Percentiles rank a stretch among this genome's conserved stretches.
Conservation (phyloP, 2,888 invertebrate genomes). For the Halocaridina rubra region DNA sequence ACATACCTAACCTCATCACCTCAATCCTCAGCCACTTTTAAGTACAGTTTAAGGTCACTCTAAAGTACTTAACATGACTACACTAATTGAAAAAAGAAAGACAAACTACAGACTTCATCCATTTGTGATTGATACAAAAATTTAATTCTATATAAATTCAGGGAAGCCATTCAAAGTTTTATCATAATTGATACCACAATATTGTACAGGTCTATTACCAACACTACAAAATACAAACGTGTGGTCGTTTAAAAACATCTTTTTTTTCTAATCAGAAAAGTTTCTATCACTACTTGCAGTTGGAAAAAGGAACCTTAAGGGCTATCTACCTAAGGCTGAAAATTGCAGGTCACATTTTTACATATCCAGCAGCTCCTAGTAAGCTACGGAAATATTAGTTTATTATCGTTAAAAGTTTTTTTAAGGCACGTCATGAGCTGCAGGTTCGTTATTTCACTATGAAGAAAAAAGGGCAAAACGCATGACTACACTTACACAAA, state of each 20-base stretch:
- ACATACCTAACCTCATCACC: no score
- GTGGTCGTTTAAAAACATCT: not conserved
- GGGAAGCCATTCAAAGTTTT: no score
- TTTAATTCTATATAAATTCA: no score
- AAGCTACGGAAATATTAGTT: slow-evolving; percentile 39
- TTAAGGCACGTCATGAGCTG: slow-evolving; percentile 54
- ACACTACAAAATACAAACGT: no score
- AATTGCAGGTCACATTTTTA: slow-evolving; percentile 55
- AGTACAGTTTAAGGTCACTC: no score
- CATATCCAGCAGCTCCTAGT: slow-evolving; percentile 46
- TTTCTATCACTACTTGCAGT: not conserved
- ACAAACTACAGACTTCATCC: no score
- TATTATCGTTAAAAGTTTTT: slow-evolving; percentile 10
- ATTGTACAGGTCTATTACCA: not conserved
- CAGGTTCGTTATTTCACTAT: slow-evolving; percentile 32
- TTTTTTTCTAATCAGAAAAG: not conserved
- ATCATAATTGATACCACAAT: no score
- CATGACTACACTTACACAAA: not conserved
- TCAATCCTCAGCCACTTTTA: no score
- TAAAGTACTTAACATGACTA: no score
- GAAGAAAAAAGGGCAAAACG: slow-evolving; percentile 15
- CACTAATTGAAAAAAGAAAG: no score
- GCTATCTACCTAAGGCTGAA: slow-evolving; percentile 52
- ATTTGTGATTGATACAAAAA: no score
- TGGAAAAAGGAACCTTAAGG: slow-evolving; percentile 34